phyloP scores from a whole-genome alignment of 2,113 vertebrate species.

The Ciconia stormi region DNA sequence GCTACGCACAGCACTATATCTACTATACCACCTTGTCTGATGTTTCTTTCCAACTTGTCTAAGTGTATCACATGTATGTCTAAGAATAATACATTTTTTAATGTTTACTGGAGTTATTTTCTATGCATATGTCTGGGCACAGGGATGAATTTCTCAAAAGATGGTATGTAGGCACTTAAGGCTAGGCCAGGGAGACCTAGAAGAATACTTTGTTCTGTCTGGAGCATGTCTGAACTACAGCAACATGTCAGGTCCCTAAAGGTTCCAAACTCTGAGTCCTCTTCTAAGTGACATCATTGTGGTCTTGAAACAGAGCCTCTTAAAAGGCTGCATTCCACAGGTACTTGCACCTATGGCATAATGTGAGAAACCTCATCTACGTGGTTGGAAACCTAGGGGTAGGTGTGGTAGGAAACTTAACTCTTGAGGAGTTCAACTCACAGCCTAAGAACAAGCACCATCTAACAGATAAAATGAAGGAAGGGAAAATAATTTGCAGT shows the following conservation, averaged over 20 bases:
- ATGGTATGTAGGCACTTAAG: neutral
- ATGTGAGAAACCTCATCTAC: neutral
- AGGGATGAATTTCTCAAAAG: neutral
- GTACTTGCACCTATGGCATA: neutral
- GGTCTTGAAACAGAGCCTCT: neutral
- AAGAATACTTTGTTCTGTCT: neutral
- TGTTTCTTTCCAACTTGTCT: neutral
- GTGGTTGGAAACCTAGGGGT: neutral
- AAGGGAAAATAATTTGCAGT: neutral
- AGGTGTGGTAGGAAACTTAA: neutral
- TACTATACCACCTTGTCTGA: neutral
- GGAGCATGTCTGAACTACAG: neutral
- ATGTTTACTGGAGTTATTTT: neutral
- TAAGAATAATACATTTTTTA: neutral
- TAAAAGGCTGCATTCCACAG: neutral
- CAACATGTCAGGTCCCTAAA: no score
- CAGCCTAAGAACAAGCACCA: neutral
- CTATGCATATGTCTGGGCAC: fast-evolving
- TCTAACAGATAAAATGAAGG: neutral
- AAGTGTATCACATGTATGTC: neutral
- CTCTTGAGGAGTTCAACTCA: neutral
- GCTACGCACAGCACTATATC: neutral
- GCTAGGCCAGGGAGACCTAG: neutral
- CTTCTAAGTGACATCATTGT: neutral
- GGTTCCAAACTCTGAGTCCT: neutral